Evolutionary conservation across 1,140 invertebrate species (phyloP), one percentile per base, ranked within the genome.

Genomic region (Copidosoma floridanum): DNA sequence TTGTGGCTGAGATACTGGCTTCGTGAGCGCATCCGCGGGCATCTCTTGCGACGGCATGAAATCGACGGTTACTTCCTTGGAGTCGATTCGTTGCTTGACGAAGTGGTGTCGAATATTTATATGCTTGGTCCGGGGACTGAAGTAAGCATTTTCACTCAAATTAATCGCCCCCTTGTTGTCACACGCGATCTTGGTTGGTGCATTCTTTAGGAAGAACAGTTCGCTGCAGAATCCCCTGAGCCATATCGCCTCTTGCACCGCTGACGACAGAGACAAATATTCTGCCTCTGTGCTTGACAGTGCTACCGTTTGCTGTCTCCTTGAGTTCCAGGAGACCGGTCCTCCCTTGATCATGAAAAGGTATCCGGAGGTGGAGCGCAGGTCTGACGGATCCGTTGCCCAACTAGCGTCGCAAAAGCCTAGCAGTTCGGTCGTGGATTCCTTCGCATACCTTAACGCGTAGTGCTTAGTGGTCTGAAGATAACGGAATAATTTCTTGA

Each of bases 401-500:
- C n/a, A n/a, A n/a, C n/a, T n/a, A n/a, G n/a, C n/a, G n/a, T n/a
- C n/a, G n/a, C n/a, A n/a, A n/a, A n/a, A n/a, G n/a, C n/a, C n/a
- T n/a, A n/a, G n/a, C n/a, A n/a, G n/a, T n/a, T n/a, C n/a, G n/a
- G n/a, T n/a, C n/a, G n/a, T n/a, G n/a, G n/a, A n/a, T 10, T 47
- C 37, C 47, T 16, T 46, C 12, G 38, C 57, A 21, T 48, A 58
- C 61, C 41, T 37, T 10, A 69, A 32, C 46, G 43, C 60, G 11
- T 63, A 37, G 50, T 63, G 38, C 37, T 29, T 35, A 18, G 27
- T 61, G 48, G 61, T 53, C 66, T 60, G 58, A 62, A 76, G 48
- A 66, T 77, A 68, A 50, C 66, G 44, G 5, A 75, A 58, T 5
- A 73, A 46, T 51, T 61, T 46, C 60, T 70, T 73, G 2, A 65